These are phyloP conservation scores for Gadus macrocephalus DNA, from an alignment of 2,113 vertebrate species.

Conservation along the genomic window DNA sequence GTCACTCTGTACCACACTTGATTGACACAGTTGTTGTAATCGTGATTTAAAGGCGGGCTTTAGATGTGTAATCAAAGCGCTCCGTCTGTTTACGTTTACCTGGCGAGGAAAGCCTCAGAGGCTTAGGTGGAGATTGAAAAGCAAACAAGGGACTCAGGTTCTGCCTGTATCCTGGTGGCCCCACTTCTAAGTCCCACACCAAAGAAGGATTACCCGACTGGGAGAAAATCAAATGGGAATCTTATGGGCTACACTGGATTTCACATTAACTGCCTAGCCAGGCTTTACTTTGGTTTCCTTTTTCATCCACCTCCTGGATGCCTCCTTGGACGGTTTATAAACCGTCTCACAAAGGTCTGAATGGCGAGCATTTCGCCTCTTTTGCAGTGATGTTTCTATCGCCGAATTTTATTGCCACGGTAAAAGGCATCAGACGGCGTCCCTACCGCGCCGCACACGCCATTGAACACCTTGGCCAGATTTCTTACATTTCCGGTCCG, in stretches of 20 bases:
- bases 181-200: conserved; percentile 33
- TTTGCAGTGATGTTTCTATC: conserved; percentile 33
- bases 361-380: conserved; percentile 6
- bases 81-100: conserved; percentile 17
- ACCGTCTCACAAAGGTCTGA: neutral
- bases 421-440: conserved; percentile 45
- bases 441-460: conserved; percentile 40
- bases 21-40: neutral
- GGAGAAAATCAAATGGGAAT: conserved; percentile 31
- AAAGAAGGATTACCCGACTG: conserved; percentile 25
- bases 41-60: neutral
- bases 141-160: conserved; percentile 38
- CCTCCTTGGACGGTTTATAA: conserved; percentile 4
- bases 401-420: conserved; percentile 22
- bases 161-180: conserved; percentile 39
- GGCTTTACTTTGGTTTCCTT: neutral
- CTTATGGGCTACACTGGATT: conserved; percentile 32
- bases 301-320: neutral
- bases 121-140: conserved; percentile 26
- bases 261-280: conserved; percentile 33
- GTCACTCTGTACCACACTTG: neutral
- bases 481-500: conserved; percentile 37
- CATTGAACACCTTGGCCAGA: conserved; percentile 35
- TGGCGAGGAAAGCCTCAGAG: conserved; percentile 10
- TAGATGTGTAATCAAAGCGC: neutral